Evolutionary conservation across 2,113 vertebrate genomes (phyloP).

Genomic region (Malurus elegans): DNA sequence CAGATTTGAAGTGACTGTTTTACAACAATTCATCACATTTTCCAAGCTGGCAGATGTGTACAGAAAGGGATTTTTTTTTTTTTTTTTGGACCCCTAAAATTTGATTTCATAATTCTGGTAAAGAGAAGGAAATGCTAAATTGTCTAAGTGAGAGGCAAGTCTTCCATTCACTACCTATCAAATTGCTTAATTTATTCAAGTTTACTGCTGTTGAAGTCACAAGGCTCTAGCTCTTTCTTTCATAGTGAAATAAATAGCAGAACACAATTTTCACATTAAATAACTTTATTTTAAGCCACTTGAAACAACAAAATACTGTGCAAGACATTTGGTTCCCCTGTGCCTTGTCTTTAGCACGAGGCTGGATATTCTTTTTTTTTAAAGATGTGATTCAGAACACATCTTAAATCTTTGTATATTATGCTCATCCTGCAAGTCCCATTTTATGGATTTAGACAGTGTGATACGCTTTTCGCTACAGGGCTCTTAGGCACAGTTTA

Average conservation of each 20-base stretch:
- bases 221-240: background rate
- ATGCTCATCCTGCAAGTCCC: background rate
- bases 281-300: background rate
- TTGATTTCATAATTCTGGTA: background rate
- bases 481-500: conserved; percentile 55
- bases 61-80: background rate
- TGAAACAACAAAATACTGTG: background rate
- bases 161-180: background rate
- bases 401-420: conserved; percentile 21
- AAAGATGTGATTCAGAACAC: background rate
- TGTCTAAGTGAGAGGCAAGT: background rate
- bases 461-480: conserved; percentile 2
- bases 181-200: background rate
- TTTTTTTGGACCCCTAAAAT: background rate
- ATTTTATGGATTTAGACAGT: conserved; percentile 46
- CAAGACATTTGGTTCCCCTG: background rate
- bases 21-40: background rate
- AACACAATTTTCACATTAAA: background rate
- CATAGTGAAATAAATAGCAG: background rate
- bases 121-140: background rate
- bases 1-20: background rate
- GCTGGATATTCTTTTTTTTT: background rate
- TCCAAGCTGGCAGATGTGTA: background rate
- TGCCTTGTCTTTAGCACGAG: background rate
- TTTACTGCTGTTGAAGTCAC: background rate